Evolutionary conservation across 2,888 invertebrate genomes (phyloP).

Genomic region (Tipula lateralis): DNA sequence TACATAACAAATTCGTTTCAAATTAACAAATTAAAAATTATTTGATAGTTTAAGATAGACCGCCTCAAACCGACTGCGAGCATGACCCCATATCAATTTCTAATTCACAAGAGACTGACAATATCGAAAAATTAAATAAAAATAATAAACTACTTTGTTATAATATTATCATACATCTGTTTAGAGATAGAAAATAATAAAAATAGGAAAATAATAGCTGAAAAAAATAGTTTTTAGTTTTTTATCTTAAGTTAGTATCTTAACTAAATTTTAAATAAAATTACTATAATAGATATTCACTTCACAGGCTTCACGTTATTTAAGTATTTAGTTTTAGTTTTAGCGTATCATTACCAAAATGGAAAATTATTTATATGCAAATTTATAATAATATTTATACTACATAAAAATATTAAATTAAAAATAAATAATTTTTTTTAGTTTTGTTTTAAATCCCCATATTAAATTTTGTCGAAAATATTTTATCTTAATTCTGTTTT

Average conservation of each 20-base stretch:
- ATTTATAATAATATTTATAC: background rate
- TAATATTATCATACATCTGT: background rate
- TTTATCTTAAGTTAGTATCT: background rate
- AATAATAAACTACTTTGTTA: background rate
- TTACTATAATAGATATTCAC: background rate
- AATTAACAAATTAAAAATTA: too few relatives aligned
- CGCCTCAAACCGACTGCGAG: background rate
- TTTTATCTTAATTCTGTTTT: background rate
- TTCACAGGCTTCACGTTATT: conserved; percentile 14
- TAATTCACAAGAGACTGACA: background rate
- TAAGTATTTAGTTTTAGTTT: background rate
- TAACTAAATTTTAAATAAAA: background rate
- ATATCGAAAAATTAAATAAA: background rate
- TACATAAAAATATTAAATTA: background rate
- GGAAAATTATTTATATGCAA: background rate
- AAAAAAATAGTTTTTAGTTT: background rate
- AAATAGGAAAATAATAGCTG: background rate
- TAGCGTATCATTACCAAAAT: background rate
- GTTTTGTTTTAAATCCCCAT: background rate
- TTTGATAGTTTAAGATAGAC: background rate
- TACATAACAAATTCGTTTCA: background rate
- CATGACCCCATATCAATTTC: background rate
- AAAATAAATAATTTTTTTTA: background rate
- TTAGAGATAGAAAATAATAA: background rate
- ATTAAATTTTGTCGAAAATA: conserved; percentile 24